Evolutionary conservation across 2,113 vertebrate genomes (phyloP), one percentile per base, ranked within the genome.

Genomic region (Promerops cafer): DNA sequence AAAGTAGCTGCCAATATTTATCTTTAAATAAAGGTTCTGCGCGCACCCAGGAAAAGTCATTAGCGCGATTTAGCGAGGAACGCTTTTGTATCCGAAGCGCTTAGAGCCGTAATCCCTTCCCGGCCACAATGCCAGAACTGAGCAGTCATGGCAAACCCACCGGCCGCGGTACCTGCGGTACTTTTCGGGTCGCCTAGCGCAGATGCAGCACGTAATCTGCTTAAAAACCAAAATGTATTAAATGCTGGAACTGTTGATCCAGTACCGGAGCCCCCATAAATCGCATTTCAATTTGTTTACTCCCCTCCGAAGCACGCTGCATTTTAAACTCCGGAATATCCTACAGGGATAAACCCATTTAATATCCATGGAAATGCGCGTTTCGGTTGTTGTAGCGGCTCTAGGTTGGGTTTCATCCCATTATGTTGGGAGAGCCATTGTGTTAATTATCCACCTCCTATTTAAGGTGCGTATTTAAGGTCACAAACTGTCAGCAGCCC

Each of bases 361-460:
- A 89, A 98, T 97, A 97, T 87, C 96, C 90, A 93, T 42, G 96
- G 96, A 97, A 97, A 98, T 80, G 95, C 96, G 95, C 89, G 59
- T 79, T 93, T 61, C 69, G 75, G 50, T 50, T 49, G 85, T 79
- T 81, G 89, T 10, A 47, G 95, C 9, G 22, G 83, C 85, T 89
- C 87, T 97, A 91, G 94, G 92, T 93, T 88, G 79, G 93, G 86
- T 53, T 94, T 59, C 93, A 97, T 78, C 85, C 93, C 90, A 59
- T 96, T 96, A 90, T 91, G 90, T n/a, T 53, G 42, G 74, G 72
- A 83, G 57, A 95, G 96, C 96, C 83, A 83, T 95, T 97, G 96
- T 98, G 87, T 93, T 94, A 93, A 90, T 88, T 85, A 84, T 8
- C 79, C 63, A 7, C 72, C 87, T 79, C 84, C 49, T 21, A 23